Percentiles rank a stretch among this genome's conserved stretches.
Evolutionary conservation across 2,888 invertebrate genomes (phyloP).

Genomic region (Thera obeliscata): DNA sequence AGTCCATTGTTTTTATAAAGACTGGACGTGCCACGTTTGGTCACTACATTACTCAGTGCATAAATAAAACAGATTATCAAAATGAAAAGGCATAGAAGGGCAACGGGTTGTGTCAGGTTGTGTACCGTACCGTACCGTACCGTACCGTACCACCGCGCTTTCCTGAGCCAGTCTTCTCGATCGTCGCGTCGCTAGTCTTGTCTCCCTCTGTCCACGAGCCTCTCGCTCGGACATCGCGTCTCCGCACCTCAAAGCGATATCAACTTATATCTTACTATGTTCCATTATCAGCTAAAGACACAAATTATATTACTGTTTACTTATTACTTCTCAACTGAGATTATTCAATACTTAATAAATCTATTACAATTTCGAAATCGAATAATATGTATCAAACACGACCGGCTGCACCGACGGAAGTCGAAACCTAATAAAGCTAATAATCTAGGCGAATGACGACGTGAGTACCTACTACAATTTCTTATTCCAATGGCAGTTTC

Average conservation of each 20-base stretch:
- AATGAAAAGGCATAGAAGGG: constrained; percentile 57
- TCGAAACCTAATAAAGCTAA: constrained; percentile 75
- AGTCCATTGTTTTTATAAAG: constrained; percentile 63
- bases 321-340: constrained; percentile 79
- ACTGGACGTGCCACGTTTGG: constrained; percentile 77
- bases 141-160: constrained; percentile 45
- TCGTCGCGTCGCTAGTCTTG: constrained; percentile 31
- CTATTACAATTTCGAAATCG: constrained; percentile 83
- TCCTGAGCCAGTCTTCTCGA: constrained; percentile 41
- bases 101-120: constrained; percentile 53
- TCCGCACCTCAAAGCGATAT: constrained; percentile 70
- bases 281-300: constrained; percentile 82
- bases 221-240: constrained; percentile 33
- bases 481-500: constrained; percentile 82
- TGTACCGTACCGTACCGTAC: too few relatives aligned
- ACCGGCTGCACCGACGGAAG: constrained; percentile 79
- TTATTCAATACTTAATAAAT: constrained; percentile 80
- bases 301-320: constrained; percentile 82
- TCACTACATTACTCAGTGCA: constrained; percentile 71
- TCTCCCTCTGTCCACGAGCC: constrained; percentile 15
- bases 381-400: constrained; percentile 83
- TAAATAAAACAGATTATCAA: constrained; percentile 58
- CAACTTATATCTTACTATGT: constrained; percentile 80
- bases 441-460: constrained; percentile 72
- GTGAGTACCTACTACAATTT: constrained; percentile 70